Evolutionary conservation across 1,140 invertebrate species (phyloP).

Genomic region (Portunus trituberculatus): DNA sequence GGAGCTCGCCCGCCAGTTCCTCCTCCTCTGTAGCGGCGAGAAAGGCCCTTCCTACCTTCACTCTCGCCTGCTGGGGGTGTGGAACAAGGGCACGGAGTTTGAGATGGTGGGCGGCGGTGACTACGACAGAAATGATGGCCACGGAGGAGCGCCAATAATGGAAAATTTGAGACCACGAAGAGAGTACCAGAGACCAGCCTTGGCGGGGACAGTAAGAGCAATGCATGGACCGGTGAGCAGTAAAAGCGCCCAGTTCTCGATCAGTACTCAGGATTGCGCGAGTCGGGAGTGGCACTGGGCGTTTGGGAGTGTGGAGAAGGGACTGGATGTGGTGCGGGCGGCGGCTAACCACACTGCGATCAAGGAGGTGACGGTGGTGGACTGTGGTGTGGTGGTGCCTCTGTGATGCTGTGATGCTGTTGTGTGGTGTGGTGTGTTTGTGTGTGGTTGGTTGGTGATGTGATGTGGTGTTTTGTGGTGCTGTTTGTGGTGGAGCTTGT

Average conservation of each 20-base stretch:
- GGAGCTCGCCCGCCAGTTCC: conserved; percentile 40
- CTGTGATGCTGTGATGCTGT: neutral
- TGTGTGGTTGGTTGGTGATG: neutral
- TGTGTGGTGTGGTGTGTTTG: neutral
- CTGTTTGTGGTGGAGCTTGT: neutral
- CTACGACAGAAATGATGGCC: conserved; percentile 50
- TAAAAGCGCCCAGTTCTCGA: conserved; percentile 59
- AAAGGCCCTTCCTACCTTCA: conserved; percentile 34
- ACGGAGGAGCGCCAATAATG: conserved; percentile 37
- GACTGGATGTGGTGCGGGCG: conserved; percentile 37
- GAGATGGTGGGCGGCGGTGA: conserved; percentile 60
- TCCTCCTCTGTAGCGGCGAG: conserved; percentile 44
- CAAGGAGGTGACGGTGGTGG: conserved; percentile 35
- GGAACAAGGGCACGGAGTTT: conserved; percentile 55
- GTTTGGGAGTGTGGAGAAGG: conserved; percentile 54
- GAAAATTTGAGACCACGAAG: neutral
- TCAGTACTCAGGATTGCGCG: conserved; percentile 52
- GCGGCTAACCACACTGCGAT: neutral
- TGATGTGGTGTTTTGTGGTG: neutral
- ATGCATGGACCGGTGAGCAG: conserved; percentile 25
- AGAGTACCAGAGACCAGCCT: conserved; percentile 46
- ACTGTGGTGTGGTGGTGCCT: conserved; percentile 47
- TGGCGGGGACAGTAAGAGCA: conserved; percentile 51
- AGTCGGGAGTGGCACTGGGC: conserved; percentile 57
- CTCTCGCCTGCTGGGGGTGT: conserved; percentile 44